Evolutionary conservation across 2,888 invertebrate genomes (phyloP).

Genomic region (Melanotus villosus): DNA sequence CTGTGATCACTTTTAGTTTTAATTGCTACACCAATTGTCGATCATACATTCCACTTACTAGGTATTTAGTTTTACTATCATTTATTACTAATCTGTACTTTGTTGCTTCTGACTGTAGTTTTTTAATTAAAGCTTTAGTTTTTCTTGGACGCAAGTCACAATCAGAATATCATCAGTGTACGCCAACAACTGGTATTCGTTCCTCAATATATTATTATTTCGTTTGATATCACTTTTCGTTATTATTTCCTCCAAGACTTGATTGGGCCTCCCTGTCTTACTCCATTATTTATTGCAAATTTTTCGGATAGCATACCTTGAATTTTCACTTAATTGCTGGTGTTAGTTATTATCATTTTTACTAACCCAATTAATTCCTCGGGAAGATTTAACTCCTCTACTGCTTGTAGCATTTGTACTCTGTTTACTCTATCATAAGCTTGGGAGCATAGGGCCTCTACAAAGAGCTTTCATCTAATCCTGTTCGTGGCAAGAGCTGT

Average conservation of each 20-base stretch:
- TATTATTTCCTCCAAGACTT: slow-evolving; percentile 12
- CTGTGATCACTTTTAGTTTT: slow-evolving; percentile 2
- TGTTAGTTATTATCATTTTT: too few relatives aligned
- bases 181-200: not conserved
- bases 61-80: slow-evolving; percentile 15
- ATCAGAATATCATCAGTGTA: not conserved
- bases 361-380: too few relatives aligned
- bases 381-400: too few relatives aligned
- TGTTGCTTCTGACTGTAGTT: not conserved
- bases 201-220: slow-evolving; percentile 9
- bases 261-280: not conserved
- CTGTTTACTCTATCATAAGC: too few relatives aligned
- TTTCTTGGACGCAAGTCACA: not conserved
- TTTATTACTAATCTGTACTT: not conserved
- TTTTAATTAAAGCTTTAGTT: slow-evolving; percentile 1
- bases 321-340: too few relatives aligned
- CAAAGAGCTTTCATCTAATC: too few relatives aligned
- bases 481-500: too few relatives aligned
- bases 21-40: not conserved
- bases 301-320: too few relatives aligned
- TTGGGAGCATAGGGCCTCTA: too few relatives aligned
- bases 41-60: not conserved
- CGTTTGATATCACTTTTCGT: slow-evolving; percentile 5
- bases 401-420: too few relatives aligned
- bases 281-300: too few relatives aligned